Conservation (phyloP, 2,888 invertebrate genomes). For the Chrysotoxum bicinctum region DNA sequence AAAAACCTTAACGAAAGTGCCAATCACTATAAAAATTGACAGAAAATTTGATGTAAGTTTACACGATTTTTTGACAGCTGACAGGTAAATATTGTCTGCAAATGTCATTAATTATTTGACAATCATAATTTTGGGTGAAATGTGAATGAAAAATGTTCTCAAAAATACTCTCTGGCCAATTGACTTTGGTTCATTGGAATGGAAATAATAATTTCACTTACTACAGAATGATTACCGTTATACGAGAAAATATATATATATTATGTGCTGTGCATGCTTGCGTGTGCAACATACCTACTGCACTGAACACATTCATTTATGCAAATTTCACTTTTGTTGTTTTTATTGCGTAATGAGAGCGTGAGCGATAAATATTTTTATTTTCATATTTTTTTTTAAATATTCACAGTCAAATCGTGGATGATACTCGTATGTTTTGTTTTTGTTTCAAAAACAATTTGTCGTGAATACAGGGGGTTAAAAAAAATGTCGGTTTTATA, state of each 20-base stretch:
- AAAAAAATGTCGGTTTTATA: constrained; percentile 25
- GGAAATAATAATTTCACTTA: constrained; percentile 26
- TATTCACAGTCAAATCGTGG: constrained; percentile 3
- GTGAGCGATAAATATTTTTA: constrained; percentile 37
- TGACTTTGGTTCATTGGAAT: constrained; percentile 29
- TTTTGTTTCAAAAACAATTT: background rate
- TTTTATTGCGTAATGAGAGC: constrained; percentile 67
- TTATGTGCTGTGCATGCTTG: too few relatives aligned
- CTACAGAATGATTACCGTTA: background rate
- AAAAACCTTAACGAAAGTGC: background rate
- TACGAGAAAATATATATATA: background rate
- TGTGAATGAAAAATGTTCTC: background rate
- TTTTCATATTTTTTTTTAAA: background rate
- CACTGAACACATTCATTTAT: constrained; percentile 44
- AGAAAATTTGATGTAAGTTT: constrained; percentile 7
- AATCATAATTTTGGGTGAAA: background rate
- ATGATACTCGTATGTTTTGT: background rate
- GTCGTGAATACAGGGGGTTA: constrained; percentile 21
- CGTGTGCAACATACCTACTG: constrained; percentile 38
- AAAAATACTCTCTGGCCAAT: background rate
- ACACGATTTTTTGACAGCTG: constrained; percentile 48
- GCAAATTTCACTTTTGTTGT: constrained; percentile 66
- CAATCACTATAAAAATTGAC: constrained; percentile 31
- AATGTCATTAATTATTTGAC: background rate
- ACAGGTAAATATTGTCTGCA: constrained; percentile 13